Base-by-base conservation (phyloP, 2,113 vertebrate genomes). In the Hemicordylus capensis region DNA sequence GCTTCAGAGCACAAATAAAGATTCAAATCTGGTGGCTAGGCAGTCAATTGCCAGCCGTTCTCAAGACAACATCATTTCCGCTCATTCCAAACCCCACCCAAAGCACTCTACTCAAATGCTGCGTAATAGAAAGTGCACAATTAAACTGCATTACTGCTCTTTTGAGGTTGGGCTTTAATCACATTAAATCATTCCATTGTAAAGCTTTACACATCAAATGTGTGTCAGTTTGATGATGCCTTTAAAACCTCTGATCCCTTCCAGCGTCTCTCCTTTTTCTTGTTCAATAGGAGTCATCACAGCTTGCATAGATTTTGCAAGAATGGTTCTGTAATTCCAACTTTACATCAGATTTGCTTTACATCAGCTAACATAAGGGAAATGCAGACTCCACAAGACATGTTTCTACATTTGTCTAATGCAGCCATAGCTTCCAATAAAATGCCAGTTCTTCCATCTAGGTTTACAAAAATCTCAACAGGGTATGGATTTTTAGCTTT, bases 41-140 rank as follows among this genome's bases (percentile, higher is more conserved):
- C 73, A 12, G 73, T 85, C n/a, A 72, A 8, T 73, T 83, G 76
- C 7, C 42, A 90, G 37, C 22, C 81, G 5, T 89, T 81, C 19
- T 83, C 48, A n/a, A 63, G 88, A 67, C 46, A 90, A 14, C 34
- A 28, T 9, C 63, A 44, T 83, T 90, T 44, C 84, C 75, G 85
- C 54, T 70, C 61, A 1, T 81, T 91, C 54, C 42, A 85, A 84
- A 83, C 63, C 28, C 81, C 64, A 76, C 77, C 54, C 14, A 11
- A 15, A 76, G 1, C 74, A 63, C 82, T 81, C 87, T 88, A 79
- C 0, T 0, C 42, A 90, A 88, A 37, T 14, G 61, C 0, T 8
- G 1, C 0, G 0, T 75, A 89, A 84, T 88, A 74, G 88, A 73
- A 81, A 17, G n/a, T 4, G 8, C 3, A 6, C 74, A 85, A 90